Evolutionary conservation across 2,797 vertebrate genomes (phyloP), one percentile per base, ranked within the genome.

Genomic region (Calcarius lapponicus): DNA sequence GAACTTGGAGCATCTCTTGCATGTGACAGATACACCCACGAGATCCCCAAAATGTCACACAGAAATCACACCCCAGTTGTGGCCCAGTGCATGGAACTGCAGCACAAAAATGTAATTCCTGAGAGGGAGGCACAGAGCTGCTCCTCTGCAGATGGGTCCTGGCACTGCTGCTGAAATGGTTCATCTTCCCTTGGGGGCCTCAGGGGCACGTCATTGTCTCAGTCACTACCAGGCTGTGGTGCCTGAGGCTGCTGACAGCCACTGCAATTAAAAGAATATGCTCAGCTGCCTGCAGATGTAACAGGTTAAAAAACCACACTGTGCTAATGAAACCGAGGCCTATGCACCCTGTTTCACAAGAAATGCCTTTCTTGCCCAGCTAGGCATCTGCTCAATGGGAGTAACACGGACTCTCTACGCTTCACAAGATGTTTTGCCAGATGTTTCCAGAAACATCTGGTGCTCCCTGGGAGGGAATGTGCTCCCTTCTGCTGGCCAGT

Each of bases 271-370:
- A 93, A 93, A 89, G 70, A 62, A 36, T 48, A 32, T 83, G 81
- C 83, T 96, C 54, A 83, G 61, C 80, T 93, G 60, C 92, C 93
- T 97, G 91, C 51, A 96, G 88, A 53, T 83, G 70, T 36, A 84
- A 81, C 79, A 92, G 82, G 90, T n/a, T 73, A 58, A 31, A 86
- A 80, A 78, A 14, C 11, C 36, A 32, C 10, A 16, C 36, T 19
- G 45, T 18, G 31, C n/a, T 29, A 36, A 56, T 32, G 53, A 70
- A 80, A 29, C 18, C 38, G 62, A 73, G 75, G 24, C 32, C 80
- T 50, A 0, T 5, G 29, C 38, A 15, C 19, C 22, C 16, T n/a
- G 5, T 31, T 70, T 12, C 71, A 73, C n/a, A 48, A 65, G 51
- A 70, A 43, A 48, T 36, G 11, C 25, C 15, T 36, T 40, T 82